Conservation (phyloP, 2,888 invertebrate genomes). For the Melikaiella ostensackeni region DNA sequence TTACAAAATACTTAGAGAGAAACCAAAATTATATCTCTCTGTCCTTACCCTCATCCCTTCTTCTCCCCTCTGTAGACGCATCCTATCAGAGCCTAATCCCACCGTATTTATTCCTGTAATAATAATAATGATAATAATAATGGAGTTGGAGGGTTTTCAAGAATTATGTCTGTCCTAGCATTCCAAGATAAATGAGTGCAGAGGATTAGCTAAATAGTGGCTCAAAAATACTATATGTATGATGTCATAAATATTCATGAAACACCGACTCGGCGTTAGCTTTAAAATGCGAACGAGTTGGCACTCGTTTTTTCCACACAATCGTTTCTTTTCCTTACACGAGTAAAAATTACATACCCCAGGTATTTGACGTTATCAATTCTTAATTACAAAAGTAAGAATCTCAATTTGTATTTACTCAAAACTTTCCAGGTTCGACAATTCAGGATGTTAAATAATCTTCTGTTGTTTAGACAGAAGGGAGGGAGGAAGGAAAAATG, state of each 20-base stretch:
- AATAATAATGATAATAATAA: slow-evolving; percentile 73
- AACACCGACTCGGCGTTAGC: slow-evolving; percentile 62
- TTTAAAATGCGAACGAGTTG: slow-evolving; percentile 58
- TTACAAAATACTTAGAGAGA: not conserved
- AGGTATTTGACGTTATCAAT: slow-evolving; percentile 41
- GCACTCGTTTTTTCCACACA: slow-evolving; percentile 53
- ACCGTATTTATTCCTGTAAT: slow-evolving; percentile 72
- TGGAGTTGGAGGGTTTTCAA: slow-evolving; percentile 75
- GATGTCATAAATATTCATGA: slow-evolving; percentile 77
- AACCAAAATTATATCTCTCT: not conserved
- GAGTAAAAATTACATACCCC: slow-evolving; percentile 48
- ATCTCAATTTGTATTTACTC: slow-evolving; percentile 42
- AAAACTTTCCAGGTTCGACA: slow-evolving; percentile 53
- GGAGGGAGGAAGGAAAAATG: too few relatives aligned
- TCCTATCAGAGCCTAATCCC: slow-evolving; percentile 68
- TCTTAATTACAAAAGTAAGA: slow-evolving; percentile 27
- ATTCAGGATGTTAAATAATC: slow-evolving; percentile 50
- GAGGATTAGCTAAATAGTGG: slow-evolving; percentile 78
- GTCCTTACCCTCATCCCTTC: not conserved
- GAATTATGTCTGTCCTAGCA: slow-evolving; percentile 77
- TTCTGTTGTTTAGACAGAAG: slow-evolving; percentile 51
- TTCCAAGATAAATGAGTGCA: slow-evolving; percentile 76
- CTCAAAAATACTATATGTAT: slow-evolving; percentile 78
- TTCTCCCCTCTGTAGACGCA: slow-evolving; percentile 28
- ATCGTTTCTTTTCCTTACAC: slow-evolving; percentile 53